Conservation (phyloP, 2,797 vertebrate species). For the Chaenodraco wilsoni region DNA sequence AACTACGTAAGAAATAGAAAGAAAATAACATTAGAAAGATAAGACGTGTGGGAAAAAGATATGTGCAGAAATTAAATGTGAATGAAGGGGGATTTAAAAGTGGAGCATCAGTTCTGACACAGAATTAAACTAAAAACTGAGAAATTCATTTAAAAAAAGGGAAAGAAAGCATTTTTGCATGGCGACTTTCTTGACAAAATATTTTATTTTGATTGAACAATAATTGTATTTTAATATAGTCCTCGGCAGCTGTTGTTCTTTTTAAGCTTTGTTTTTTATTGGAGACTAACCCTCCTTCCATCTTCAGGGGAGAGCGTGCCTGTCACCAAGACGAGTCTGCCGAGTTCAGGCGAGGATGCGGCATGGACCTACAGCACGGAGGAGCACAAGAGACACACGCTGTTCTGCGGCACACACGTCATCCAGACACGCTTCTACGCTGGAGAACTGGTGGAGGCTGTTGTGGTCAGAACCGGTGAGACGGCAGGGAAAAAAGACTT, state of each 20-base stretch:
- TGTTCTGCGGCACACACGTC: slow-evolving; percentile 96
- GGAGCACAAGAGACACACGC: slow-evolving; percentile 91
- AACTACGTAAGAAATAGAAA: too few species aligned
- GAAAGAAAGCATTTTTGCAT: neutral
- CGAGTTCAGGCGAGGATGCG: slow-evolving; percentile 84
- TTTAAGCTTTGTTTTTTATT: neutral
- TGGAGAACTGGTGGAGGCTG: slow-evolving; percentile 92
- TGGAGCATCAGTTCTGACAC: neutral
- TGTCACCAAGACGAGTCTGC: slow-evolving; percentile 94
- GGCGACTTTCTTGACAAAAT: neutral
- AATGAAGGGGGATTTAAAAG: too few species aligned
- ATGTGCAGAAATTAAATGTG: too few species aligned
- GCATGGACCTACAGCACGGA: slow-evolving; percentile 84
- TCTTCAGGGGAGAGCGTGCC: slow-evolving; percentile 94
- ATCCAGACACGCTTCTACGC: slow-evolving; percentile 97
- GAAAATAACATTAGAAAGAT: too few species aligned
- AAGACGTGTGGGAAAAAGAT: too few species aligned
- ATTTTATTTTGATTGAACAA: neutral
- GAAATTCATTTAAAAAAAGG: neutral
- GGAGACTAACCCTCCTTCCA: neutral
- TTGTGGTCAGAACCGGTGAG: slow-evolving; percentile 94
- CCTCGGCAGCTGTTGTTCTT: neutral
- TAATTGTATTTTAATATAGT: too few species aligned
- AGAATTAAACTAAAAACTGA: neutral
- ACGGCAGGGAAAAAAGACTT: neutral